Evolutionary conservation across 1,140 invertebrate genomes (phyloP).

Genomic region (Carposina sasakii): DNA sequence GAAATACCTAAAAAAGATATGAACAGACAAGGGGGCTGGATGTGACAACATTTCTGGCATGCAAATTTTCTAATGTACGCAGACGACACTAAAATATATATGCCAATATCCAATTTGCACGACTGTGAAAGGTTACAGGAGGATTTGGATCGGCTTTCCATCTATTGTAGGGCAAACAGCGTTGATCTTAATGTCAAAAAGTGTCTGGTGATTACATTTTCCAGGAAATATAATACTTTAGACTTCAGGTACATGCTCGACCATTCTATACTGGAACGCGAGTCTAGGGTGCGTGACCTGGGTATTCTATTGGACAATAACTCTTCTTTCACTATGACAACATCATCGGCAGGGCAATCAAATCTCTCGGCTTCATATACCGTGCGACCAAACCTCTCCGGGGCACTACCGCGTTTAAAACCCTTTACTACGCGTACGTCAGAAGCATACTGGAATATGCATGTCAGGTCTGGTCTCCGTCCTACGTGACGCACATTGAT

Average conservation of each 20-base stretch:
- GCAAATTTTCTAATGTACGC: conserved; percentile 1
- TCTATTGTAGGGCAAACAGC: background rate
- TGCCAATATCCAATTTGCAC: background rate
- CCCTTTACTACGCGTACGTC: conserved; percentile 1
- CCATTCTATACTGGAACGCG: background rate
- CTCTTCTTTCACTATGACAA: background rate
- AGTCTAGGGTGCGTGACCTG: conserved; percentile 5
- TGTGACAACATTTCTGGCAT: background rate
- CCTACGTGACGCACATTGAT: background rate
- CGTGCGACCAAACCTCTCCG: too few relatives aligned
- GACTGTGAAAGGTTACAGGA: conserved; percentile 4
- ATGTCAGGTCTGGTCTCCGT: background rate
- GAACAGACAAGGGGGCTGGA: too few relatives aligned
- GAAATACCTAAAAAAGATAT: too few relatives aligned
- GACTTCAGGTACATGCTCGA: background rate
- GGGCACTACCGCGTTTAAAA: background rate
- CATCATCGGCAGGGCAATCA: background rate
- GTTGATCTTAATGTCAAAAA: conserved; percentile 3
- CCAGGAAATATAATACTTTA: conserved; percentile 1
- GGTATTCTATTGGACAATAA: conserved; percentile 3
- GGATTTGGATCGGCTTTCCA: background rate
- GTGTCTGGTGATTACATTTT: background rate
- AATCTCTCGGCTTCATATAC: conserved; percentile 3
- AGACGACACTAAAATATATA: conserved; percentile 7
- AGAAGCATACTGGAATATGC: conserved; percentile 7